Base-by-base conservation (phyloP, 2,888 invertebrate species). In the Dolichomitus sp. region DNA sequence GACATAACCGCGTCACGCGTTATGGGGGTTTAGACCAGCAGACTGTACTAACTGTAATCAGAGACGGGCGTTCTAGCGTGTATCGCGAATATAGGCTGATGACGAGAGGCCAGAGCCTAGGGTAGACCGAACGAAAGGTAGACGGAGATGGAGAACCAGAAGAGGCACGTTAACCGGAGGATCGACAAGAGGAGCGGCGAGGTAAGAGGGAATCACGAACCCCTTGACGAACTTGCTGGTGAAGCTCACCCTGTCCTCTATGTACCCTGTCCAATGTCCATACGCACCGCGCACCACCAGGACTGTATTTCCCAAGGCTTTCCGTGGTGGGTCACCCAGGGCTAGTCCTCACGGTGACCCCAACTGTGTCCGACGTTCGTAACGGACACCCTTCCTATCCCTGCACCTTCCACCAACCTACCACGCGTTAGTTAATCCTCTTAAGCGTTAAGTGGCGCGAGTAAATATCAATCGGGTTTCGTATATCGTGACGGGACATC, bases 391-490 rank as follows among this genome's bases (percentile, higher is more conserved):
- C 45, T 59, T 75, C 74, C 37, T 9, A 52, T 80, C 75, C 59
- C 57, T 57, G 50, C 42, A 33, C 66, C 84, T 80, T 72, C 78
- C 61, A 63, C 23, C 70, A 23, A 45, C 50, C 59, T 54, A 86
- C 88, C 86, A 86, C 87, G 88, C 80, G 89, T 88, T 89, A 87
- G 89, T 89, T 91, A 92, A 93, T 92, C 92, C 93, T 92, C 92
- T 92, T 91, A 91, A 92, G 90, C 89, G 91, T 89, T 89, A 88
- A 90, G 89, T 88, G 89, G 87, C 89, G 89, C 88, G 89, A 89
- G 90, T 91, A 91, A 92, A 92, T 93, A 93, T 92, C 92, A 92
- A 92, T 92, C 91, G 91, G 89, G 86, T 88, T 88, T 88, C 79
- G 65, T 86, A 87, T 87, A 88, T 87, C 80, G 73, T 48, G 65